phyloP scores from a whole-genome alignment of 2,888 invertebrate species.

The Chloroclysta siterata region DNA sequence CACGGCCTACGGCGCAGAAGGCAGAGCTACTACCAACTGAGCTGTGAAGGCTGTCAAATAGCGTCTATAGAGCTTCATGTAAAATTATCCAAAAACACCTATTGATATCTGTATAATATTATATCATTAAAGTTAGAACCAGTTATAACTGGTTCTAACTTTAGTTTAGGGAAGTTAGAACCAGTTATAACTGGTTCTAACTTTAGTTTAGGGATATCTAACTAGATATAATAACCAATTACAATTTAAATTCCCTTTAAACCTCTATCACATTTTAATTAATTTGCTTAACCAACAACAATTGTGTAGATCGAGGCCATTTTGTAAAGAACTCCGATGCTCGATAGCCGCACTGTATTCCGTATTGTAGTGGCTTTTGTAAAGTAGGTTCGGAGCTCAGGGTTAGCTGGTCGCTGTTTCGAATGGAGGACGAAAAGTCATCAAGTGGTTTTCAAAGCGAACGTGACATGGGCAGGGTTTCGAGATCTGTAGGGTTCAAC shows the following conservation, averaged over 20 bases:
- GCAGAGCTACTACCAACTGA: too few relatives aligned
- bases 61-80: too few relatives aligned
- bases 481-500: constrained; percentile 39
- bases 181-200: too few relatives aligned
- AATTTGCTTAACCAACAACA: constrained; percentile 49
- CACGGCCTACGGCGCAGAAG: too few relatives aligned
- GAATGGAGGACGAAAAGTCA: constrained; percentile 47
- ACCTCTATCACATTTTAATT: constrained; percentile 49
- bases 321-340: constrained; percentile 28
- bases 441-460: constrained; percentile 51
- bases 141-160: too few relatives aligned
- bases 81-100: too few relatives aligned
- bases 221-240: constrained; percentile 43
- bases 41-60: too few relatives aligned
- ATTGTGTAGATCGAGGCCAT: constrained; percentile 33
- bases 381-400: constrained; percentile 26
- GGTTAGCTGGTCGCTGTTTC: constrained; percentile 29
- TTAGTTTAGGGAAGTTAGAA: constrained; percentile 26
- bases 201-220: constrained; percentile 22
- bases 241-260: constrained; percentile 44
- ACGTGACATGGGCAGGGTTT: constrained; percentile 50
- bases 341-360: constrained; percentile 15
- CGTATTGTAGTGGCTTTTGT: constrained; percentile 15
- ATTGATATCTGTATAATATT: background rate
- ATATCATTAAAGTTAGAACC: constrained; percentile 25